Evolutionary conservation across 1,140 invertebrate genomes (phyloP).

Genomic region (Plectus sambesii): DNA sequence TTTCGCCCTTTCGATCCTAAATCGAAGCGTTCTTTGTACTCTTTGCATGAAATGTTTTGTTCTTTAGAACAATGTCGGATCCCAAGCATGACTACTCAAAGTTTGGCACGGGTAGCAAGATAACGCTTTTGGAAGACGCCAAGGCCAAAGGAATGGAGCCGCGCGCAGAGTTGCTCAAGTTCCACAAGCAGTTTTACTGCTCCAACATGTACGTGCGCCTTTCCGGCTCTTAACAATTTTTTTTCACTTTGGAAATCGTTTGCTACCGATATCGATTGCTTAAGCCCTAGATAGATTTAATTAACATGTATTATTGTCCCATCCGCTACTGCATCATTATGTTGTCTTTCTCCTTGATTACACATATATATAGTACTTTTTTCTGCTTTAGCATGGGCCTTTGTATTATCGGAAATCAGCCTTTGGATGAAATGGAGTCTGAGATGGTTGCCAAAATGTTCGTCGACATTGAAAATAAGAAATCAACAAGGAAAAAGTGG

Average conservation of each 20-base stretch:
- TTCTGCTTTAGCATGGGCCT: constrained; percentile 36
- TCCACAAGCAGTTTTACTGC: constrained; percentile 83
- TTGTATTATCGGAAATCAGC: constrained; percentile 54
- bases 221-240: no score
- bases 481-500: constrained; percentile 61
- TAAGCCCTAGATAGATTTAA: no score
- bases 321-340: no score
- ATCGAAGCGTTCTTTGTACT: no score
- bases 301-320: no score
- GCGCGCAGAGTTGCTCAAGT: constrained; percentile 71
- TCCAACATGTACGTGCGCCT: constrained; percentile 57
- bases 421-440: constrained; percentile 73
- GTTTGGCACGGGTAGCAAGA: constrained; percentile 56
- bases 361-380: no score
- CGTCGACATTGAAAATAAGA: constrained; percentile 62
- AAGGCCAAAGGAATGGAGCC: constrained; percentile 66
- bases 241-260: background rate
- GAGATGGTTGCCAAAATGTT: constrained; percentile 60
- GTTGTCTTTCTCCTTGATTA: no score
- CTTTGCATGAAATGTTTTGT: no score
- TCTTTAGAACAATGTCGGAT: no score
- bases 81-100: constrained; percentile 24
- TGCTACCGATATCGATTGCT: constrained; percentile 1
- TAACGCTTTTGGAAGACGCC: constrained; percentile 68
- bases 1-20: no score